phyloP scores from a whole-genome alignment of 2,797 vertebrate species.

The Hyperoplus immaculatus region DNA sequence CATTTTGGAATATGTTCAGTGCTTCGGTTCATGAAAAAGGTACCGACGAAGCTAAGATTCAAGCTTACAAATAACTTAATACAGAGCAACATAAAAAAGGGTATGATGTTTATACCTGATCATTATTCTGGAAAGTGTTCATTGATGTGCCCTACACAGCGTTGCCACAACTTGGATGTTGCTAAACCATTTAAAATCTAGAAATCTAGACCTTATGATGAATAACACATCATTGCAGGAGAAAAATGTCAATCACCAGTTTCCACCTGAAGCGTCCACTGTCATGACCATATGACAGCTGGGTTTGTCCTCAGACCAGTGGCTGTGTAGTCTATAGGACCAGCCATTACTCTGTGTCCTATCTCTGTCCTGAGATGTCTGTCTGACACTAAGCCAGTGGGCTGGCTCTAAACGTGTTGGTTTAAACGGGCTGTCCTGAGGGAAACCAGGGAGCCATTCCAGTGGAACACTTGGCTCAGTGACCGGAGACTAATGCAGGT shows the following conservation, averaged over 20 bases:
- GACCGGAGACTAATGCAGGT: slow-evolving; percentile 64
- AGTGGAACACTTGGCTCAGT: slow-evolving; percentile 51
- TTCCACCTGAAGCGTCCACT: slow-evolving; percentile 12
- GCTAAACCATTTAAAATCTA: neutral
- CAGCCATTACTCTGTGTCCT: slow-evolving; percentile 19
- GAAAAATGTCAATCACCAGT: slow-evolving; percentile 2
- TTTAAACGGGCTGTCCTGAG: slow-evolving; percentile 47
- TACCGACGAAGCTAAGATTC: neutral
- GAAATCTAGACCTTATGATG: neutral
- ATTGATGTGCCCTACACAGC: neutral
- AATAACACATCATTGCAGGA: neutral
- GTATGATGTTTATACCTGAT: neutral
- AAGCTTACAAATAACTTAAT: neutral
- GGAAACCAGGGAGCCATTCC: slow-evolving; percentile 40
- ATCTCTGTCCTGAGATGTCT: slow-evolving; percentile 21
- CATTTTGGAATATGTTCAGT: slow-evolving; percentile 1
- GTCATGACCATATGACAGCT: slow-evolving; percentile 10
- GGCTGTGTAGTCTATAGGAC: neutral
- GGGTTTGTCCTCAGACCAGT: slow-evolving; percentile 22
- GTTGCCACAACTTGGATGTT: neutral
- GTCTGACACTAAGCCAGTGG: slow-evolving; percentile 7
- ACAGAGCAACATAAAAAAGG: neutral
- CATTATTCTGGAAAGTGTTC: neutral
- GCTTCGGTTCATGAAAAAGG: slow-evolving; percentile 11
- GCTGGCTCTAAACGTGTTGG: slow-evolving; percentile 36